Base-by-base conservation (phyloP, 2,113 vertebrate genomes). In the Parus major region DNA sequence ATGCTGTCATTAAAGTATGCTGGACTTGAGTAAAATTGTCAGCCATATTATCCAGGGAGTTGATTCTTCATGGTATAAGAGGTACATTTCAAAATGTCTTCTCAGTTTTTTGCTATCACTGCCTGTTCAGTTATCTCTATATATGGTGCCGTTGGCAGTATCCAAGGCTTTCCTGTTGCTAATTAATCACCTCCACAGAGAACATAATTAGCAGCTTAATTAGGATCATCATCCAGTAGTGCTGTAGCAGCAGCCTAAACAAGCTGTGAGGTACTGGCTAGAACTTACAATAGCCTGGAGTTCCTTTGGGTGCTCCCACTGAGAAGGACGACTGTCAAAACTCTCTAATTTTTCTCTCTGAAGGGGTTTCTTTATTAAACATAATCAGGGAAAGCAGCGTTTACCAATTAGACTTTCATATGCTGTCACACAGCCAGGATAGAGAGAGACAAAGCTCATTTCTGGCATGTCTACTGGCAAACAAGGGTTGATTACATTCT, bases 161-260 rank as follows among this genome's bases (percentile, higher is more conserved):
- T 84, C 70, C 76, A 93, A 79, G 82, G 85, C 95, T 88, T 92
- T 95, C 91, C 84, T 94, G 90, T 95, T 98, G 94, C 92, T 98
- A 97, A 98, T 98, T 98, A 98, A 97, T 98, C 97, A 97, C 94
- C 97, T 98, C 97, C 95, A 96, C 90, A 96, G 97, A 97, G 97
- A 97, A 97, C 96, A 96, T 98, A 98, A 98, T 98, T 98, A 98
- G 96, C 92, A 96, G 92, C 97, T 98, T 98, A 98, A 98, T 98
- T 98, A 98, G 97, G 96, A 98, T 97, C 97, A 98, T 98, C 97
- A 97, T 97, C 84, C 94, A 94, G 90, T 81, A 96, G 81, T 94
- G 81, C 93, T 93, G 87, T 90, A 85, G 81, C 68, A 63, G 59
- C 64, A 86, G 91, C 72, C 90, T 70, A 82, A 93, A 80, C 85